A percentile compares a stretch with the other conserved stretches of the same genome.
Conservation (phyloP, 2,797 vertebrate species). For the Tinamus major region DNA sequence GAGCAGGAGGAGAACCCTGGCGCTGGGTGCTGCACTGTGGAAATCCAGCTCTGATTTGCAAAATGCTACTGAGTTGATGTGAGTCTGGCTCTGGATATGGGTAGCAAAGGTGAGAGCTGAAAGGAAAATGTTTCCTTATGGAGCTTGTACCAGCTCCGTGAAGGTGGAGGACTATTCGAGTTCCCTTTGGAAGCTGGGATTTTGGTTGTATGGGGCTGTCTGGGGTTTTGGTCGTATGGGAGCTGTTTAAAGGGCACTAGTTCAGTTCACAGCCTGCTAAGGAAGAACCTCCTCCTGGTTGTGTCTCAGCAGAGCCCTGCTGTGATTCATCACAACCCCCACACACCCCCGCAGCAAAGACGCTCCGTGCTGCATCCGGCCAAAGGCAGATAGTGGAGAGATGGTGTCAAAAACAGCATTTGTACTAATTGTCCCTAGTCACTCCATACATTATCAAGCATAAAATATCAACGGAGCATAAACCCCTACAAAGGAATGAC, state of each 20-base stretch:
- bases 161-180: not conserved
- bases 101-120: not conserved
- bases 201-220: not conserved
- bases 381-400: not conserved
- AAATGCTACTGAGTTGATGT: not conserved
- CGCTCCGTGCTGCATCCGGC: not conserved
- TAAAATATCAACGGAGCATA: not conserved
- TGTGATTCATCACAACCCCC: not conserved
- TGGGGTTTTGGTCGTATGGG: not conserved
- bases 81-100: not conserved
- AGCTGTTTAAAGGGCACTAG: not conserved
- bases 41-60: not conserved
- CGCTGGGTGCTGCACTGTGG: too few relatives aligned
- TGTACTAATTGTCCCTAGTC: not conserved
- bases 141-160: not conserved
- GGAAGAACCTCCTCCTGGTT: not conserved
- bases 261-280: not conserved
- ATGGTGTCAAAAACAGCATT: slow-evolving; percentile 2
- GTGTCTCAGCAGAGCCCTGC: not conserved
- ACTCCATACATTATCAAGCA: not conserved
- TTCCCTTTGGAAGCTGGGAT: not conserved
- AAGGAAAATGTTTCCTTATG: not conserved
- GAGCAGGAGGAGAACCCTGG: too few relatives aligned
- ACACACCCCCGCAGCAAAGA: not conserved
- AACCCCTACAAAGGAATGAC: not conserved